Evolutionary conservation across 2,888 invertebrate species (phyloP).

Genomic region (Meghimatium bilineatum): DNA sequence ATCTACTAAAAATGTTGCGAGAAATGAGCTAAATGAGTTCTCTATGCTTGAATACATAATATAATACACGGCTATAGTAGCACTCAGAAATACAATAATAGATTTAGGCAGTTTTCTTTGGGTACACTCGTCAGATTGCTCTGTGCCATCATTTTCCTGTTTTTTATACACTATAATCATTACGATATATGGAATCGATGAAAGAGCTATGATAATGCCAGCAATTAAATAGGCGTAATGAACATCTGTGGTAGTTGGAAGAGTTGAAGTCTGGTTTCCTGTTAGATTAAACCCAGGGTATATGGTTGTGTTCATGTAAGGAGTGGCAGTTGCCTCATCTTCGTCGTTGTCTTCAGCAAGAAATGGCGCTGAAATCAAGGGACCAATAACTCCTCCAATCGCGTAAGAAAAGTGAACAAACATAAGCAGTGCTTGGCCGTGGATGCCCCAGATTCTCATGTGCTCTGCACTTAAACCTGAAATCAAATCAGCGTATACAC

Average conservation of each 20-base stretch:
- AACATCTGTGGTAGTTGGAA: slow-evolving; percentile 28
- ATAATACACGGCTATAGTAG: slow-evolving; percentile 70
- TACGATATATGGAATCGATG: slow-evolving; percentile 49
- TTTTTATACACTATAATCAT: slow-evolving; percentile 48
- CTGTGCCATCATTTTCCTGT: slow-evolving; percentile 18
- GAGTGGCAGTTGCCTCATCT: neutral
- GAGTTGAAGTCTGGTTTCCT: slow-evolving; percentile 19
- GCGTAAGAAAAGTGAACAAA: slow-evolving; percentile 78
- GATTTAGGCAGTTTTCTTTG: slow-evolving; percentile 39
- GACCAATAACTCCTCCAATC: slow-evolving; percentile 77
- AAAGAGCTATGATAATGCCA: slow-evolving; percentile 51
- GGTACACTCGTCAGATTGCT: neutral
- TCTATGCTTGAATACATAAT: slow-evolving; percentile 76
- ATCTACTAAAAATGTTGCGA: slow-evolving; percentile 73
- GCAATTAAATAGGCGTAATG: slow-evolving; percentile 56
- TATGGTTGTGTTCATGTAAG: neutral
- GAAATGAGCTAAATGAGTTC: slow-evolving; percentile 74
- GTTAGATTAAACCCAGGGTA: neutral
- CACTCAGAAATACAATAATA: slow-evolving; percentile 63
- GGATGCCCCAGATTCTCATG: slow-evolving; percentile 72
- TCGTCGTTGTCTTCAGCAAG: slow-evolving; percentile 54
- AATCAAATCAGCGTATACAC: too few species aligned
- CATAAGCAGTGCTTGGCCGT: slow-evolving; percentile 77
- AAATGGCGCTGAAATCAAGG: slow-evolving; percentile 78
- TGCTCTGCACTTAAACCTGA: slow-evolving; percentile 75